Evolutionary conservation across 2,888 invertebrate species (phyloP).

Genomic region (Spialia ferax): DNA sequence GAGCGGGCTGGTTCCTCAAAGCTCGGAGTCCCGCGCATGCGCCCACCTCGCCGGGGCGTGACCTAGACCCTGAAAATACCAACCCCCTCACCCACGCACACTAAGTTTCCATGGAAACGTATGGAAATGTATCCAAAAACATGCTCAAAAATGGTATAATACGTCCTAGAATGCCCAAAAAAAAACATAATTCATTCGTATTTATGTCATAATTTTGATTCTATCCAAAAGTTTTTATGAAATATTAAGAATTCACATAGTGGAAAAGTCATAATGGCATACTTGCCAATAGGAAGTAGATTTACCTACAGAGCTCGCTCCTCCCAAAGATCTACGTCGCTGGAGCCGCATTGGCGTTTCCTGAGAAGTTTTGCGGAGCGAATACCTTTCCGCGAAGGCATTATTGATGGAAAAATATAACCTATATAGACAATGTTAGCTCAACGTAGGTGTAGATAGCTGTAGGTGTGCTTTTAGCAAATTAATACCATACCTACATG

Average conservation of each 20-base stretch:
- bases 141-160: conserved; percentile 41
- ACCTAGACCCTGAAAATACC: conserved; percentile 85
- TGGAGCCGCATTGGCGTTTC: conserved; percentile 70
- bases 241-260: neutral
- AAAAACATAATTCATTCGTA: no score
- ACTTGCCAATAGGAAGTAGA: conserved; percentile 53
- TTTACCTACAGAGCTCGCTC: conserved; percentile 65
- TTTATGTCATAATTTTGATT: neutral
- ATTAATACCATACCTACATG: conserved; percentile 3
- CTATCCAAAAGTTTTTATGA: neutral
- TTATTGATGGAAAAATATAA: conserved; percentile 39
- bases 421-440: conserved; percentile 8
- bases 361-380: conserved; percentile 63
- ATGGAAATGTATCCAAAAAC: conserved; percentile 56
- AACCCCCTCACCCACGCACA: conserved; percentile 79
- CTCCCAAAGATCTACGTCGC: conserved; percentile 66
- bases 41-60: conserved; percentile 75
- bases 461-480: conserved; percentile 20
- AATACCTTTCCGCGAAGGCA: conserved; percentile 55
- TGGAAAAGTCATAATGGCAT: conserved; percentile 4
- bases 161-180: neutral
- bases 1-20: conserved; percentile 62
- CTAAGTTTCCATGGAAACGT: conserved; percentile 71
- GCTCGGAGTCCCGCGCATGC: conserved; percentile 71
- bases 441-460: neutral